A percentile compares a stretch with the other conserved stretches of the same genome.
phyloP scores from a whole-genome alignment of 2,113 vertebrate genomes.

The Scartelaos histophorus region DNA sequence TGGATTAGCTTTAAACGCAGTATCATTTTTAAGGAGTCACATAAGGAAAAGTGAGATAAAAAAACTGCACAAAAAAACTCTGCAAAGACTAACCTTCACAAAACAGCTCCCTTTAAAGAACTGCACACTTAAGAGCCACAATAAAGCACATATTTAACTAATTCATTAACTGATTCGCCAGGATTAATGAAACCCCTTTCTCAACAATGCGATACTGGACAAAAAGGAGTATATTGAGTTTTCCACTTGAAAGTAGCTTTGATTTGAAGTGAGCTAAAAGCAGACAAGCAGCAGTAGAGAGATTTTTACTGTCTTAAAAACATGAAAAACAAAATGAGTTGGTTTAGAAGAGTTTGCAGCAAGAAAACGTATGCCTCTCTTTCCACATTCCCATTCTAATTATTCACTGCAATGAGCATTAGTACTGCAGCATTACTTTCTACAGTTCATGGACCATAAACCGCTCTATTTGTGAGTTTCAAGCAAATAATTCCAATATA shows the following conservation, averaged over 20 bases:
- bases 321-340: too few species aligned
- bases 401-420: too few species aligned
- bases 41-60: slow-evolving; percentile 43
- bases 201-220: slow-evolving; percentile 19
- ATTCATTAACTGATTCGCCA: slow-evolving; percentile 42
- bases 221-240: slow-evolving; percentile 25
- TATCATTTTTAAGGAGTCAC: slow-evolving; percentile 37
- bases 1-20: slow-evolving; percentile 52
- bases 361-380: too few species aligned
- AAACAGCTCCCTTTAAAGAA: slow-evolving; percentile 34
- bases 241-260: background rate
- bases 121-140: slow-evolving; percentile 23
- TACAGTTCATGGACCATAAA: too few species aligned
- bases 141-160: slow-evolving; percentile 44
- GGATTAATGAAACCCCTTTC: slow-evolving; percentile 23
- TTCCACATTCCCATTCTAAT: too few species aligned
- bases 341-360: too few species aligned
- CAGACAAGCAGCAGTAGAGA: slow-evolving; percentile 13
- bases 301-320: background rate
- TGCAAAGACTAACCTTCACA: slow-evolving; percentile 25
- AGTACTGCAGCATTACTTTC: too few species aligned
- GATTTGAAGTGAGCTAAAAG: slow-evolving; percentile 15
- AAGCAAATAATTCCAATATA: too few species aligned
- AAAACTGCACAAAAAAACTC: slow-evolving; percentile 47
- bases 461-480: too few species aligned